These are phyloP conservation scores for Lethenteron reissneri DNA, from an alignment of 2,113 vertebrate species.

Conservation along the genomic window DNA sequence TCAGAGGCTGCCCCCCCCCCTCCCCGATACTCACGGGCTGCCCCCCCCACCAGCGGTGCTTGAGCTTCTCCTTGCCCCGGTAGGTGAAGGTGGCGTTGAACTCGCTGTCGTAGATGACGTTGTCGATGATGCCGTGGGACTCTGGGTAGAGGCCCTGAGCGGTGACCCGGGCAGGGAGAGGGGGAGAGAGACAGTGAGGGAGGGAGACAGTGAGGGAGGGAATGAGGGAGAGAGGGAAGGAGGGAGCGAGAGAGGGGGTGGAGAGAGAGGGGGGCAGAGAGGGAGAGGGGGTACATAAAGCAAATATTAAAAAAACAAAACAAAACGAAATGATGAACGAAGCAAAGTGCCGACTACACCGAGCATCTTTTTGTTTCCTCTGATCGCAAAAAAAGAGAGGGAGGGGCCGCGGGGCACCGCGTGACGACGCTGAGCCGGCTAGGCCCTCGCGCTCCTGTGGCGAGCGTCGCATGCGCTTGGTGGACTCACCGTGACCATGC, in stretches of 20 bases:
- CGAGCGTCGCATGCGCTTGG: neutral
- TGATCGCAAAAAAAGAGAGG: neutral
- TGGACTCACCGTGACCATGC: constrained; percentile 56
- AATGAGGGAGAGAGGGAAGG: neutral
- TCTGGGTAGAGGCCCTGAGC: constrained; percentile 80
- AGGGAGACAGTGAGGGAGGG: too few species aligned
- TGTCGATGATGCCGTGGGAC: constrained; percentile 87
- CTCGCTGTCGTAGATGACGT: constrained; percentile 81
- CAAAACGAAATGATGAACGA: too few species aligned
- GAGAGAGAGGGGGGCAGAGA: neutral
- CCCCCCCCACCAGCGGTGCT: constrained; percentile 94
- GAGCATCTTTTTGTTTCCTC: too few species aligned
- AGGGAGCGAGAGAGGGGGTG: neutral
- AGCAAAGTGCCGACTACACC: too few species aligned
- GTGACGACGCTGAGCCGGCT: neutral
- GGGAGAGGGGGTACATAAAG: neutral
- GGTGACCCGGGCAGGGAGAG: neutral
- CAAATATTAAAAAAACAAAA: too few species aligned
- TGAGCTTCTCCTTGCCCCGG: constrained; percentile 76
- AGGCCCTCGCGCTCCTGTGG: neutral
- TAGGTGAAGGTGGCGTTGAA: constrained; percentile 74
- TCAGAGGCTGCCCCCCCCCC: too few species aligned
- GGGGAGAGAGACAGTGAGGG: neutral
- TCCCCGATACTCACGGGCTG: constrained; percentile 53
- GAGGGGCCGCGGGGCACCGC: neutral